Evolutionary conservation across 1,140 invertebrate species (phyloP).

Genomic region (Asobara japonica): DNA sequence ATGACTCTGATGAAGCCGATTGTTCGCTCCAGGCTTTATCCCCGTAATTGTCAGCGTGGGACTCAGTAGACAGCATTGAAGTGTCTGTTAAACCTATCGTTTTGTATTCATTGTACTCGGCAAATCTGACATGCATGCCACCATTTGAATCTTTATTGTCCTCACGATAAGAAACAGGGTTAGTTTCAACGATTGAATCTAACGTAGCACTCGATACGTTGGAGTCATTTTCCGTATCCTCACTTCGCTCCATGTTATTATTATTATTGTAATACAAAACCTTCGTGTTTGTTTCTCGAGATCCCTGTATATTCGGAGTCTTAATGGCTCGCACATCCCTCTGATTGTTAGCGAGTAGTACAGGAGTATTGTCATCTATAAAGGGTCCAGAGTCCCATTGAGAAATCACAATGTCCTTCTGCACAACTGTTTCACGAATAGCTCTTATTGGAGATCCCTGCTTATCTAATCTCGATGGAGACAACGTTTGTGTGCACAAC

Average conservation of each 20-base stretch:
- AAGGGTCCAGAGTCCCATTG: conserved; percentile 32
- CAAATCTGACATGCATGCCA: conserved; percentile 61
- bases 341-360: background rate
- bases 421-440: conserved; percentile 10
- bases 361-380: conserved; percentile 20
- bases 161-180: background rate
- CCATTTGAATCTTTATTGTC: conserved; percentile 23
- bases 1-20: conserved; percentile 49
- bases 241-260: background rate
- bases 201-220: conserved; percentile 20
- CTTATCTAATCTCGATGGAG: background rate
- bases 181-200: background rate
- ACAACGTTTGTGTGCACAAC: background rate
- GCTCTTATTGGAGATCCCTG: background rate
- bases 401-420: conserved; percentile 27
- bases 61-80: conserved; percentile 52
- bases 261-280: conserved; percentile 31
- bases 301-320: background rate
- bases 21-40: conserved; percentile 53
- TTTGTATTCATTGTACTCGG: conserved; percentile 62
- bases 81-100: conserved; percentile 56
- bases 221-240: conserved; percentile 37
- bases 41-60: conserved; percentile 35
- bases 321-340: background rate
- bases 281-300: conserved; percentile 21